phyloP scores from a whole-genome alignment of 2,113 vertebrate genomes.

The Chloebia gouldiae region DNA sequence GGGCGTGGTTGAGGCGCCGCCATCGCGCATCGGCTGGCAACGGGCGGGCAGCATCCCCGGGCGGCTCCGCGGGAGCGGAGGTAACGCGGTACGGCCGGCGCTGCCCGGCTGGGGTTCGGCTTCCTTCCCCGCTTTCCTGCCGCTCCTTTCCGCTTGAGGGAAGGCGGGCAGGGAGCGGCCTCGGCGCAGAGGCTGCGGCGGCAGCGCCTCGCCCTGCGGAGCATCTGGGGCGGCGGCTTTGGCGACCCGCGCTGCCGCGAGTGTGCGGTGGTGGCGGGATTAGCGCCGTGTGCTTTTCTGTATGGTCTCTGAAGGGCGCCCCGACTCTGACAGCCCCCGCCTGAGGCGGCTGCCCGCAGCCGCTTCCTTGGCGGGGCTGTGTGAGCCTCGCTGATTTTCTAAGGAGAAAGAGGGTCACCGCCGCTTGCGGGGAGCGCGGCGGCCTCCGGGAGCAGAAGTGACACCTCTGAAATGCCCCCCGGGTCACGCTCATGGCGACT shows the following conservation, averaged over 20 bases:
- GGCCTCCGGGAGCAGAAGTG: neutral
- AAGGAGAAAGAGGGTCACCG: neutral
- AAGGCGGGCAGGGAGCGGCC: neutral
- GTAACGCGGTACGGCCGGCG: neutral
- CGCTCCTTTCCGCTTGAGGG: neutral
- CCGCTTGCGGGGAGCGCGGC: neutral
- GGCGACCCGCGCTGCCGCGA: neutral
- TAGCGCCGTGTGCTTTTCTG: neutral
- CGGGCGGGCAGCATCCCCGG: neutral
- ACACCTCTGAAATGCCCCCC: neutral
- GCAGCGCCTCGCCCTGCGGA: neutral
- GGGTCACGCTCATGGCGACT: accelerated
- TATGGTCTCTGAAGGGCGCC: neutral
- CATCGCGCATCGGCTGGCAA: neutral
- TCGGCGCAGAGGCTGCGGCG: neutral
- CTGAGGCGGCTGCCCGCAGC: neutral
- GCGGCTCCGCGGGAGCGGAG: neutral
- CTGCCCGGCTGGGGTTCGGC: neutral
- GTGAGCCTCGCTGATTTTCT: neutral
- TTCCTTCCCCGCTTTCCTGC: neutral
- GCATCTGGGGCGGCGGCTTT: neutral
- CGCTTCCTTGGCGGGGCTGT: neutral
- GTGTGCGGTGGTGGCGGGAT: neutral
- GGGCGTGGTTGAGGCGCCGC: neutral
- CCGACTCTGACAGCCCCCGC: neutral